Conservation (phyloP, 2,888 invertebrate species). For the Plusia festucae region DNA sequence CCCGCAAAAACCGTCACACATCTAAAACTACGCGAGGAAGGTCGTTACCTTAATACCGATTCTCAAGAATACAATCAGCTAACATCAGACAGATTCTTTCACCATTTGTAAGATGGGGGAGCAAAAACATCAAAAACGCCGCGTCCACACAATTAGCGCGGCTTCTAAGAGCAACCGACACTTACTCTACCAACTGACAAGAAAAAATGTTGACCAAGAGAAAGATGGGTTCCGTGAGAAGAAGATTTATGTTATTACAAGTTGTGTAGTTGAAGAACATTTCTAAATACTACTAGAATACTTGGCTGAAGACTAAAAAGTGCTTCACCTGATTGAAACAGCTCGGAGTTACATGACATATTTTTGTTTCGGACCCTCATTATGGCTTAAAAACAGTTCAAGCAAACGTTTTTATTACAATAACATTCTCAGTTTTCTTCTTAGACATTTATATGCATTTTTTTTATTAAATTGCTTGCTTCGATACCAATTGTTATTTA, state of each 20-base stretch:
- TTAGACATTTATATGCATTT: no score
- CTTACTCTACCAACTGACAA: conserved; percentile 28
- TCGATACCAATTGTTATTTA: no score
- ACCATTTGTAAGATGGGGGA: conserved; percentile 46
- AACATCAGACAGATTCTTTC: conserved; percentile 56
- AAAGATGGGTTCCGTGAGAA: conserved; percentile 48
- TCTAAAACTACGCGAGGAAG: conserved; percentile 47
- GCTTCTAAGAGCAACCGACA: conserved; percentile 69
- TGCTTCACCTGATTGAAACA: no score
- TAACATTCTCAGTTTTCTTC: no score
- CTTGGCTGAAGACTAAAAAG: no score
- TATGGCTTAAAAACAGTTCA: no score
- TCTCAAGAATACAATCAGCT: conserved; percentile 56
- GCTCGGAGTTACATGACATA: no score
- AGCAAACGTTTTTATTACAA: no score
- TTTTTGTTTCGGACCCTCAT: no score
- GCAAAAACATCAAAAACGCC: conserved; percentile 76
- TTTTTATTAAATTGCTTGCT: no score
- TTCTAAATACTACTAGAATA: background rate
- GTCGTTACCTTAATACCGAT: conserved; percentile 53
- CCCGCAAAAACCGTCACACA: conserved; percentile 37
- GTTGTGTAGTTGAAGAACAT: background rate
- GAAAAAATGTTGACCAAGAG: conserved; percentile 51
- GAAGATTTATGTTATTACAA: background rate
- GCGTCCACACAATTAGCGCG: conserved; percentile 74